Conservation (phyloP, 64 coral and sea anemone species). For the Stylophora pistillata region DNA sequence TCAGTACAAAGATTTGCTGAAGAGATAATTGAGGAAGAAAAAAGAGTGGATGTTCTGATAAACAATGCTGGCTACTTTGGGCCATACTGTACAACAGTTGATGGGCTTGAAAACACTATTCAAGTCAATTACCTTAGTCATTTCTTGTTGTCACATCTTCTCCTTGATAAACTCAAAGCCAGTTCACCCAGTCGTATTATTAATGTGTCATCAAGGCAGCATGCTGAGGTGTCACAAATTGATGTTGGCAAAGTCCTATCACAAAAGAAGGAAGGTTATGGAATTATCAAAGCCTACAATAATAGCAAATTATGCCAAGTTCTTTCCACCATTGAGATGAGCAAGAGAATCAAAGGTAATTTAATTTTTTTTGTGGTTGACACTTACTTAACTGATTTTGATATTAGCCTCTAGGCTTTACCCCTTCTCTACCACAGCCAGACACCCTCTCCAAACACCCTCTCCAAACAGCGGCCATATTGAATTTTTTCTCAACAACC, state of each 20-base stretch:
- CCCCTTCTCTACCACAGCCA: no score
- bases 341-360: constrained; percentile 65
- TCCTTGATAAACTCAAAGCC: constrained; percentile 66
- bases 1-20: constrained; percentile 59
- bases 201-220: constrained; percentile 71
- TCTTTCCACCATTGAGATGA: constrained; percentile 72
- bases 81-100: constrained; percentile 26
- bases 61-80: constrained; percentile 72
- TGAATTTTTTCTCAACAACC: no score
- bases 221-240: constrained; percentile 26
- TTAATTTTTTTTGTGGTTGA: not conserved
- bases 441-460: no score
- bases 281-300: constrained; percentile 24
- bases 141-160: constrained; percentile 76
- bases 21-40: constrained; percentile 52
- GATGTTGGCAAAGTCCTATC: constrained; percentile 74
- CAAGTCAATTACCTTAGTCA: constrained; percentile 86
- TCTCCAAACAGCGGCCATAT: no score
- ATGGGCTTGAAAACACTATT: constrained; percentile 55
- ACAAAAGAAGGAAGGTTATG: constrained; percentile 61
- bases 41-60: constrained; percentile 54
- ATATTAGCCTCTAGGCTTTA: no score
- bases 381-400: no score
- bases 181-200: constrained; percentile 76
- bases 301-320: constrained; percentile 72